A percentile compares a stretch with the other conserved stretches of the same genome.
These are phyloP conservation scores for Choloepus hoffmanni DNA, from an alignment of 2,113 vertebrate genomes.

Conservation along the genomic window DNA sequence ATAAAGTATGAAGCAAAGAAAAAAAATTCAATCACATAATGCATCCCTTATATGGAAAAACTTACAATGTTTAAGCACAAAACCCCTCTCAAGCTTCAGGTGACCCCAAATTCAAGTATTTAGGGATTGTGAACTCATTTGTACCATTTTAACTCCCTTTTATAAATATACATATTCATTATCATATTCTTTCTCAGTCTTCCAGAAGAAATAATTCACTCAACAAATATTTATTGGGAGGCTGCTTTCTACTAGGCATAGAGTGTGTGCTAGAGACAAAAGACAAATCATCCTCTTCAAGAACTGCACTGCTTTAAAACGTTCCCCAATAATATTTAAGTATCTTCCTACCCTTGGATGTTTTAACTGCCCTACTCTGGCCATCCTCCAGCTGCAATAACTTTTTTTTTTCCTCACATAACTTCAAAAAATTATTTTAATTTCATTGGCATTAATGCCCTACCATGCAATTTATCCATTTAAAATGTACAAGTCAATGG, in stretches of 20 bases:
- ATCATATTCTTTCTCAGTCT: conserved; percentile 1
- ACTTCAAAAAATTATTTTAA: background rate
- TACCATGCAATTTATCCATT: background rate
- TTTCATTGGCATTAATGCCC: background rate
- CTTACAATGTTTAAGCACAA: background rate
- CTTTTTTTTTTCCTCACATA: background rate
- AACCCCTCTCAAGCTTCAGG: conserved; percentile 35
- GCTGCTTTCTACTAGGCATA: conserved; percentile 2
- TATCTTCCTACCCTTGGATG: background rate
- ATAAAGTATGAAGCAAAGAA: background rate
- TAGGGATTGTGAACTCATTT: background rate
- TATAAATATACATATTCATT: background rate
- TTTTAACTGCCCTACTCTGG: background rate
- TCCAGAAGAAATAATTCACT: conserved; percentile 18
- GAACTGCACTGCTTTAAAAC: conserved; percentile 1
- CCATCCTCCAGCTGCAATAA: background rate
- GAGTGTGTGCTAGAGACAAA: background rate
- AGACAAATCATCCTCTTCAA: background rate
- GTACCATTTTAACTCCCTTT: background rate
- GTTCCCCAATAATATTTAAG: background rate
- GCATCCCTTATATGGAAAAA: conserved; percentile 12
- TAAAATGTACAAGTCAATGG: background rate
- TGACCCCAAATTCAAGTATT: conserved; percentile 11
- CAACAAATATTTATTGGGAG: background rate
- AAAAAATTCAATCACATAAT: background rate